Evolutionary conservation across 2,113 vertebrate genomes (phyloP).

Genomic region (Pogona vitticeps): DNA sequence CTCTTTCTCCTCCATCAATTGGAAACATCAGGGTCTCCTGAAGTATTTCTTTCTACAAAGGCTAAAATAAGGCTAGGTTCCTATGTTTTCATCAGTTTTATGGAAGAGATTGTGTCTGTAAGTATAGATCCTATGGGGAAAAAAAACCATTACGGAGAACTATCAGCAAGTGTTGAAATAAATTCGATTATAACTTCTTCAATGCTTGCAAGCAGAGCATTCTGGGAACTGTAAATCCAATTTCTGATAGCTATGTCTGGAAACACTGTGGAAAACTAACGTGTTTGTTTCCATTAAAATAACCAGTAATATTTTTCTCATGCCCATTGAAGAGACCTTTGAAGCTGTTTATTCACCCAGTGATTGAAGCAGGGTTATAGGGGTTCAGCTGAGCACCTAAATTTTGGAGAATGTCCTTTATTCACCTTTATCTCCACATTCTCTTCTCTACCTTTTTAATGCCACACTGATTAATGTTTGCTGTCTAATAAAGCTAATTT

Average conservation of each 20-base stretch:
- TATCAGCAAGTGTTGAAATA: too few relatives aligned
- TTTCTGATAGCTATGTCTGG: neutral
- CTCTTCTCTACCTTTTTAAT: neutral
- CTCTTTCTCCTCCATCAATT: neutral
- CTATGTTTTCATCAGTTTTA: neutral
- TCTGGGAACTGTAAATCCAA: too few relatives aligned
- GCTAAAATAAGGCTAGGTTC: neutral
- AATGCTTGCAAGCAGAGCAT: too few relatives aligned
- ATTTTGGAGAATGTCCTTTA: neutral
- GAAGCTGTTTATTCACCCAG: neutral
- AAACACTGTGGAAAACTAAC: neutral
- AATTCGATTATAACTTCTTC: too few relatives aligned
- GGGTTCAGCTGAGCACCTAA: neutral
- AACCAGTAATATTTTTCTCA: neutral
- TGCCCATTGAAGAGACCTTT: neutral
- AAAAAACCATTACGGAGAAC: neutral
- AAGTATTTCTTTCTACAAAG: neutral
- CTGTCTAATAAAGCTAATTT: neutral
- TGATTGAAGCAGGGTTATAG: neutral
- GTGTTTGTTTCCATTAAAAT: neutral
- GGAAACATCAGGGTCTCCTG: too few relatives aligned
- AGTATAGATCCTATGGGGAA: conserved; percentile 3
- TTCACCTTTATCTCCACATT: neutral
- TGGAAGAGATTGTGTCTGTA: neutral
- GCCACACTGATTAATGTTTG: neutral